Percentiles rank a stretch among this genome's conserved stretches.
Conservation (phyloP, 2,113 vertebrate species). For the Platichthys flesus region DNA sequence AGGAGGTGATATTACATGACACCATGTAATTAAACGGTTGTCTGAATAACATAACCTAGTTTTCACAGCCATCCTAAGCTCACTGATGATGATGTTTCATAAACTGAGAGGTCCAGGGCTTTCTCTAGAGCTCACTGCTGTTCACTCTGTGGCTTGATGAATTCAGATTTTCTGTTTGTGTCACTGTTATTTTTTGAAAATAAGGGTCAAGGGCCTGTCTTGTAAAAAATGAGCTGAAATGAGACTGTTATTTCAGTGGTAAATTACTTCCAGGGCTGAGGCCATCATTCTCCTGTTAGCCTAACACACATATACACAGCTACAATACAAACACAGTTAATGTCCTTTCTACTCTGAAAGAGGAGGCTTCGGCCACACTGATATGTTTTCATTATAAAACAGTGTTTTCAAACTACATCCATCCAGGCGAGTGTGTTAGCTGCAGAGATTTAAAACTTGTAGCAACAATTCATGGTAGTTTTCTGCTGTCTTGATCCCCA, state of each 20-base stretch:
- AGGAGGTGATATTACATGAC: not conserved
- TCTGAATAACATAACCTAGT: not conserved
- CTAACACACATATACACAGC: too few relatives aligned
- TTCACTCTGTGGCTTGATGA: slow-evolving; percentile 24
- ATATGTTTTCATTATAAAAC: not conserved
- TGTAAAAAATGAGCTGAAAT: slow-evolving; percentile 49
- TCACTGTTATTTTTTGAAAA: slow-evolving; percentile 24
- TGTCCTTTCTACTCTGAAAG: too few relatives aligned
- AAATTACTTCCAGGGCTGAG: slow-evolving; percentile 6
- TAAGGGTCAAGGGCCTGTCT: slow-evolving; percentile 29
- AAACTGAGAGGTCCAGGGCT: slow-evolving; percentile 15
- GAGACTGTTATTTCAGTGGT: slow-evolving; percentile 38
- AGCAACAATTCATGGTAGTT: not conserved
- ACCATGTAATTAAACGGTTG: not conserved
- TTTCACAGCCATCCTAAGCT: not conserved
- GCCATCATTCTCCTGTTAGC: not conserved
- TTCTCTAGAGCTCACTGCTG: not conserved
- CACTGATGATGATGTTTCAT: slow-evolving; percentile 8
- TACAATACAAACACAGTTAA: too few relatives aligned
- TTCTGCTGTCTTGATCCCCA: not conserved
- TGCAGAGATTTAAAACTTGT: not conserved
- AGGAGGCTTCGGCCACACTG: too few relatives aligned
- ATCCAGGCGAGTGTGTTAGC: too few relatives aligned
- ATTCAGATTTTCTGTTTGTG: slow-evolving; percentile 44
- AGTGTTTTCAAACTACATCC: not conserved